These are phyloP conservation scores for Plebejus anna DNA, from an alignment of 2,888 invertebrate species.

Conservation along the genomic window DNA sequence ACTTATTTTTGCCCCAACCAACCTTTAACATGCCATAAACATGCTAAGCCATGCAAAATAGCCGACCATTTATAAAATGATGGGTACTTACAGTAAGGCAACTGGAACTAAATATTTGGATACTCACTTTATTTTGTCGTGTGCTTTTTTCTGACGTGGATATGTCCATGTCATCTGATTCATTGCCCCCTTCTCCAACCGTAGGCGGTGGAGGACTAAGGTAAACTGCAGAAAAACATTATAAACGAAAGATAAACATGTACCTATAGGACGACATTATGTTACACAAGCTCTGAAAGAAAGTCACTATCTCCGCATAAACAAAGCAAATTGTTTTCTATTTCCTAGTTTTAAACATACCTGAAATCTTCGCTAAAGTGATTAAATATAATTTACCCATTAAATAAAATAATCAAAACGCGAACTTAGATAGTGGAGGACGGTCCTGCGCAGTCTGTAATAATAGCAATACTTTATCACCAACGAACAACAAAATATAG, in stretches of 20 bases:
- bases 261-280: conserved; percentile 37
- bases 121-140: conserved; percentile 48
- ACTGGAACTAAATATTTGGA: background rate
- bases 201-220: conserved; percentile 40
- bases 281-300: conserved; percentile 46
- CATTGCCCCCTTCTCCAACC: conserved; percentile 41
- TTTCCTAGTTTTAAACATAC: conserved; percentile 32
- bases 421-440: conserved; percentile 19
- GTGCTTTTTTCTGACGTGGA: conserved; percentile 39
- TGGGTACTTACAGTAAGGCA: background rate
- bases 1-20: background rate
- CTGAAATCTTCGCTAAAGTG: conserved; percentile 30
- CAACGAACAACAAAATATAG: background rate
- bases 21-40: background rate
- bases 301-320: conserved; percentile 38
- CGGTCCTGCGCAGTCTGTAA: conserved; percentile 52
- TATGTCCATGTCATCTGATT: conserved; percentile 48
- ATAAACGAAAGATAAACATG: conserved; percentile 50
- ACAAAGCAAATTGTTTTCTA: conserved; percentile 36
- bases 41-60: background rate
- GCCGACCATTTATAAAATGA: background rate
- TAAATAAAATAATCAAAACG: conserved; percentile 21
- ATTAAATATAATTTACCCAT: conserved; percentile 31
- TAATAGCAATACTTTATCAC: conserved; percentile 49
- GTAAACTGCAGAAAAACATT: conserved; percentile 51